These are phyloP conservation scores for Ormyrus rosae DNA, from an alignment of 2,888 invertebrate genomes.

Conservation along the genomic window DNA sequence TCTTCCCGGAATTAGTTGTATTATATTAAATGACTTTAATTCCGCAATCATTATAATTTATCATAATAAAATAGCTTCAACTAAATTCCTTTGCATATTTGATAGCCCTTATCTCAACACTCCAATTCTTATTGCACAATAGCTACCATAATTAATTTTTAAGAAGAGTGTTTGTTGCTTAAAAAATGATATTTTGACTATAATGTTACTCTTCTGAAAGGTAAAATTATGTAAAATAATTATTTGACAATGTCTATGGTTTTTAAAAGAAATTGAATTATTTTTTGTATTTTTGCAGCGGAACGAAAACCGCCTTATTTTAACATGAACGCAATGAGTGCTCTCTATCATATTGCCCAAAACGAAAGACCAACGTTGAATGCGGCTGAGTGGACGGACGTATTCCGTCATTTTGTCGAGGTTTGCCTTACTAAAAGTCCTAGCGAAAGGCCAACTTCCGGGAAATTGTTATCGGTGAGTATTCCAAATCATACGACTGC, in stretches of 20 bases:
- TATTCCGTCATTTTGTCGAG: constrained; percentile 96
- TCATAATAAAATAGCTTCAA: constrained; percentile 28
- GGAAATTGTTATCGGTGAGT: constrained; percentile 84
- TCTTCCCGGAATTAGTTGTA: too few species aligned
- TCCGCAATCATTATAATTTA: background rate
- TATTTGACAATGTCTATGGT: too few species aligned
- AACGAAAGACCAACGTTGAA: constrained; percentile 96
- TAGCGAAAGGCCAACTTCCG: constrained; percentile 90
- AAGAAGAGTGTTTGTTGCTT: background rate
- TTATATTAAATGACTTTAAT: background rate
- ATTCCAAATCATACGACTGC: constrained; percentile 44
- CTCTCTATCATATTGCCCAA: constrained; percentile 99
- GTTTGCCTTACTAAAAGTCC: constrained; percentile 97
- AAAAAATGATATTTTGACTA: too few species aligned
- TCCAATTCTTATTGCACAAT: constrained; percentile 30
- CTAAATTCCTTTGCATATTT: constrained; percentile 27
- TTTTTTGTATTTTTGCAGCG: constrained; percentile 78
- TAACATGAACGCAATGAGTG: constrained; percentile 99
- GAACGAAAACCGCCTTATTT: constrained; percentile 99
- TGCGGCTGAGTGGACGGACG: constrained; percentile 92
- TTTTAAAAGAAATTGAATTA: too few species aligned
- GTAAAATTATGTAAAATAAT: background rate
- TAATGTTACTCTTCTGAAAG: background rate
- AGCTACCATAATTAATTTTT: background rate
- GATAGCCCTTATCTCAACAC: constrained; percentile 28